Conservation (phyloP, 2,797 vertebrate genomes). For the Oophaga sylvatica region DNA sequence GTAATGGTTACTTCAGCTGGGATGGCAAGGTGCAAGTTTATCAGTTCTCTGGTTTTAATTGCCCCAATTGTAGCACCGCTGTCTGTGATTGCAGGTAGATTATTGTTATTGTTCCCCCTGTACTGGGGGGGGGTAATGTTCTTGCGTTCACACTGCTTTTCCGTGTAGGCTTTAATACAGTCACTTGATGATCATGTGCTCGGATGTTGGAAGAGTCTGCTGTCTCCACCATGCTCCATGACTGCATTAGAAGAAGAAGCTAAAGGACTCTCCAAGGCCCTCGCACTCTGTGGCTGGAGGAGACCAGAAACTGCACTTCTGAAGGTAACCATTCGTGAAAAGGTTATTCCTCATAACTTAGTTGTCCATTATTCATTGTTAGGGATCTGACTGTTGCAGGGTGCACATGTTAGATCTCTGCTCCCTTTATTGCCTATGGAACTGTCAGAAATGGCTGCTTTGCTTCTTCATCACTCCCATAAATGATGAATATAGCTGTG, state of each 20-base stretch:
- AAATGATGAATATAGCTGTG: no score
- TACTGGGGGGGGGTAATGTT: background rate
- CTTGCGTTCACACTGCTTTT: background rate
- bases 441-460: no score
- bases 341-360: no score
- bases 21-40: no score
- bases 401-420: no score
- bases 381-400: no score
- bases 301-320: slow-evolving; percentile 74
- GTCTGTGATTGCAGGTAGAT: no score
- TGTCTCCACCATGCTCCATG: slow-evolving; percentile 73
- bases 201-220: slow-evolving; percentile 82
- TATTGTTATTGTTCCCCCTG: background rate
- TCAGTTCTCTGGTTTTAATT: background rate
- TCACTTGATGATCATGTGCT: slow-evolving; percentile 78
- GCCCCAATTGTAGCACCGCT: no score
- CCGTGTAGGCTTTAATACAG: slow-evolving; percentile 77
- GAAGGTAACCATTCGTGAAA: slow-evolving; percentile 70
- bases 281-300: slow-evolving; percentile 72
- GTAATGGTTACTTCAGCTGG: no score
- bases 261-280: slow-evolving; percentile 66
- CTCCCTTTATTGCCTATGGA: no score
- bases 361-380: no score
- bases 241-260: slow-evolving; percentile 71
- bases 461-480: no score